A percentile compares a stretch with the other conserved stretches of the same genome.
phyloP scores from a whole-genome alignment of 2,888 invertebrate genomes.

The Lycocerus yunnanus region DNA sequence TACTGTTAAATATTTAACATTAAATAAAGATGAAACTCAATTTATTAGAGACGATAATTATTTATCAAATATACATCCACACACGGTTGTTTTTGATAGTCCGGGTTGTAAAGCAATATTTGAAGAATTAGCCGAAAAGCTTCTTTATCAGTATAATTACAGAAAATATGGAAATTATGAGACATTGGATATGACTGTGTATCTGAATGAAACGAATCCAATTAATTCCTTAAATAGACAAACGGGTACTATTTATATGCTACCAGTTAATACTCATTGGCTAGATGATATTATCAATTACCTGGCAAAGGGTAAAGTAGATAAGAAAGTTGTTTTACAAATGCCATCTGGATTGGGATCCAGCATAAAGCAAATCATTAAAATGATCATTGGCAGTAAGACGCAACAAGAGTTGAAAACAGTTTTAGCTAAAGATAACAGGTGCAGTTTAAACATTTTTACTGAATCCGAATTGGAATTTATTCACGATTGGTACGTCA shows the following conservation, averaged over 20 bases:
- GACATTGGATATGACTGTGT: constrained; percentile 21
- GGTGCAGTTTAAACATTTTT: constrained; percentile 23
- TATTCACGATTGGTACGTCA: constrained; percentile 7
- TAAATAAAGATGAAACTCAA: neutral
- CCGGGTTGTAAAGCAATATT: constrained; percentile 21
- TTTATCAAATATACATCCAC: constrained; percentile 16
- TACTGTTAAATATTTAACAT: constrained; percentile 17
- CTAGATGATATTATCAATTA: neutral
- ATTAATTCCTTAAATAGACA: constrained; percentile 21
- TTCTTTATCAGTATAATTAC: constrained; percentile 4
- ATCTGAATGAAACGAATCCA: constrained; percentile 14
- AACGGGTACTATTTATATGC: constrained; percentile 15
- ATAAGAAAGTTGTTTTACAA: constrained; percentile 7
- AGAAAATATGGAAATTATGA: constrained; percentile 21
- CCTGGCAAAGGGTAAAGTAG: neutral
- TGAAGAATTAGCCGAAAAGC: neutral
- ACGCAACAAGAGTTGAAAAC: neutral
- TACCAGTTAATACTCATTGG: constrained; percentile 1
- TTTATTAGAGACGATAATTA: constrained; percentile 21
- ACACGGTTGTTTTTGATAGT: constrained; percentile 28
- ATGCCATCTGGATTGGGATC: constrained; percentile 8
- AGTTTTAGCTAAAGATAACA: neutral
- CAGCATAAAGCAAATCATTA: neutral
- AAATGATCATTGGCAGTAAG: neutral
- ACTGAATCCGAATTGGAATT: constrained; percentile 21